Evolutionary conservation across 2,113 vertebrate genomes (phyloP).

Genomic region (Leucopternis melanops): DNA sequence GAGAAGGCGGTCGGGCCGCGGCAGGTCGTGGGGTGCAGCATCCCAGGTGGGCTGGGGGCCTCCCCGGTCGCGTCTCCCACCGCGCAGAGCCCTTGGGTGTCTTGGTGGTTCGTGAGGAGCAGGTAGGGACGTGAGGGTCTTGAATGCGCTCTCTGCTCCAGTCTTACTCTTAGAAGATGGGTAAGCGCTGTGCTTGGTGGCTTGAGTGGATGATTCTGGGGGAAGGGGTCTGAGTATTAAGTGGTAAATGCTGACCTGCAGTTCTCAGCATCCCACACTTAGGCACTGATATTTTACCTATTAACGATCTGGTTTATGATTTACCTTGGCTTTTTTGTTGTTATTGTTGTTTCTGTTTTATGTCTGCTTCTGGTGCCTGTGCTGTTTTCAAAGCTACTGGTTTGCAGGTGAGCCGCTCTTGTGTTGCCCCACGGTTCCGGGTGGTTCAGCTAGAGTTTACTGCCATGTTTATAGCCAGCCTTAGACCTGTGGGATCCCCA

Average conservation of each 20-base stretch:
- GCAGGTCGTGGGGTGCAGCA: background rate
- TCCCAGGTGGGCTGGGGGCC: background rate
- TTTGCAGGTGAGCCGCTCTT: background rate
- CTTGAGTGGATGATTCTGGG: background rate
- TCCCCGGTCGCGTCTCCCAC: background rate
- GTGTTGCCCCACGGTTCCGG: background rate
- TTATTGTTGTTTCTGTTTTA: background rate
- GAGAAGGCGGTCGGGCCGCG: background rate
- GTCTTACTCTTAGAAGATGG: background rate
- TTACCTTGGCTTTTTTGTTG: background rate
- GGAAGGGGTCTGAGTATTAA: no score
- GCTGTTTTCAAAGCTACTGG: background rate
- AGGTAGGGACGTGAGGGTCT: rapidly evolving
- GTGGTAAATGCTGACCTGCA: background rate
- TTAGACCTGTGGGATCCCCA: background rate
- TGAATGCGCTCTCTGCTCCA: background rate
- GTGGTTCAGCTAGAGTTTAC: background rate
- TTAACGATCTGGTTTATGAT: background rate
- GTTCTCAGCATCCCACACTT: rapidly evolving
- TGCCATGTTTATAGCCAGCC: background rate
- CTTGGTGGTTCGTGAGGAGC: background rate
- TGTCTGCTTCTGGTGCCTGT: background rate
- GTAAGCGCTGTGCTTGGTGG: background rate
- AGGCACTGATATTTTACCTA: rapidly evolving
- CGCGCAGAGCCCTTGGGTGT: background rate